Evolutionary conservation across 2,113 vertebrate species (phyloP), one percentile per base, ranked within the genome.

Genomic region (Anarrhichthys ocellatus): DNA sequence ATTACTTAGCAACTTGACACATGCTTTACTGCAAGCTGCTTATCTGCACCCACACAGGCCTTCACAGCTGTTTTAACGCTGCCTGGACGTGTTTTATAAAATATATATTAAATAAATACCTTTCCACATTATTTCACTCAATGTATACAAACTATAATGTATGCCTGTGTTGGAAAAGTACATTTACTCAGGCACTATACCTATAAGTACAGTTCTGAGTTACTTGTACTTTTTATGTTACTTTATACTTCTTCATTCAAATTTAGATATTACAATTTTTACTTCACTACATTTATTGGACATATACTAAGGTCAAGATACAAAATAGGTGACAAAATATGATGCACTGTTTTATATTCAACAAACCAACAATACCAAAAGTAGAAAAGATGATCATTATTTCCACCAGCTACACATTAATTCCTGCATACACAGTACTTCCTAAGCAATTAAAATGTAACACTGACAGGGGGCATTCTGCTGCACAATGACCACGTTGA

Each of bases 1-100:
- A 73, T 91, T 88, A 91, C 59, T 24, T 68, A 91, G 82, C 61
- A 58, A 77, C 80, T 77, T 69, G 65, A 81, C 72, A 83, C 76
- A 70, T 76, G 73, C 36, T 63, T 61, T 70, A 34, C 63, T 50
- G 36, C 76, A 72, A 78, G 71, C 63, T 79, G 76, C 73, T 50
- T 34, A n/a, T 72, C 66, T 82, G n/a, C 50, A 61, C 75, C 54
- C 46, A 75, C 46, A 38, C 48, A 68, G 44, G 62, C 3, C 46
- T 38, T 32, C 36, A 58, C 66, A 61, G 38, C 62, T 59, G 72
- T 40, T 40, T 67, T 44, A 59, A 38, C n/a, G 27, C 59, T 65
- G 22, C 17, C 36, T 73, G 48, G 5, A 18, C 29, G 34, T 64
- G 24, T 20, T 44, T 36, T 22, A 46, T 8, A 74, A 48, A 7